Base-by-base conservation (phyloP, 2,888 invertebrate genomes). In the Antheraea assamensis region DNA sequence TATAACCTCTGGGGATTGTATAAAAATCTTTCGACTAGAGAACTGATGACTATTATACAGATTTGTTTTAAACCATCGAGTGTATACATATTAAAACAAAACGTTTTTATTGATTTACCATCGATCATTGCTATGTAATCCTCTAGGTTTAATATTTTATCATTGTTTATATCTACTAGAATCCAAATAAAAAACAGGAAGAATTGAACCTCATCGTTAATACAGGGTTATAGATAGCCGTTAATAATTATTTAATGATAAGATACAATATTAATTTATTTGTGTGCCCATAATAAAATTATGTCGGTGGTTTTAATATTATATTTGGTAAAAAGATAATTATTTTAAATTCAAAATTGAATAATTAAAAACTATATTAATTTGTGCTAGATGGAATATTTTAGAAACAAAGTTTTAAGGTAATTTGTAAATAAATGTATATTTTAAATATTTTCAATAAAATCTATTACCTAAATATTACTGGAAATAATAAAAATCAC, bases 151-250 rank as follows among this genome's bases (percentile, higher is more conserved):
- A 68, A n/a, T 35, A n/a, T 15, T 64, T 64, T 64, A 13, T 27
- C 15, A 17, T 4, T 30, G 24, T 64, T 30, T 68, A 68, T 68
- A 68, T 21, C 0, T 66, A 31, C 5, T 31, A 66, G 19, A 66
- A 66, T 30, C 21, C 68, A 73, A 70, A 70, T 35, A 5, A 73
- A n/a, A 73, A 70, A 58, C 70, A 70, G 55, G 73, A 78, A 75
- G 61, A 75, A 77, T 75, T 73, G 76, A 84, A 87, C 87, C 87
- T 89, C 90, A 86, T 78, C 81, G 81, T 81, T 73, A 75, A 88
- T 85, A 90, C 92, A 92, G 92, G 92, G 92, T 91, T 87, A 80
- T 90, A 91, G 88, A 83, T 90, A 90, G 87, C 83, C 82, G 76
- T 81, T 84, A 85, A 80, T 76, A 72, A 74, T 75, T 52, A 47